Evolutionary conservation across 2,888 invertebrate genomes (phyloP).

Genomic region (Protula sp.): DNA sequence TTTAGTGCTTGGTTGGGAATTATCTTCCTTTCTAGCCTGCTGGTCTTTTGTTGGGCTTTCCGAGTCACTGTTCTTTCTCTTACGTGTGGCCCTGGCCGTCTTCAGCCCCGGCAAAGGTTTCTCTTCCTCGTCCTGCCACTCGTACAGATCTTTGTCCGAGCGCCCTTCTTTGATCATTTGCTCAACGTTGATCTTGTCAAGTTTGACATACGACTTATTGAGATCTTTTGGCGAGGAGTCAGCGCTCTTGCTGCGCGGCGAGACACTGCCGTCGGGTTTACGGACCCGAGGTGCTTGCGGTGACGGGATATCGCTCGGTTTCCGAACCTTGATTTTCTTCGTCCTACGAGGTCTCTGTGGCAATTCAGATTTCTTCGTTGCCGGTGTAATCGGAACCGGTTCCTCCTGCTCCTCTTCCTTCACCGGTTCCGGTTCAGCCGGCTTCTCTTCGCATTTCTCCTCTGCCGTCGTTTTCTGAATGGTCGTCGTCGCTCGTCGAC

Average conservation of each 20-base stretch:
- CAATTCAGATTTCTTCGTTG: no score
- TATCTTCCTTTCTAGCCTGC: no score
- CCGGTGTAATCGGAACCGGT: no score
- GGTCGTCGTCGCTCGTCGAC: neutral
- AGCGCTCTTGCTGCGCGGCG: neutral
- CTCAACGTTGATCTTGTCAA: slow-evolving; percentile 27
- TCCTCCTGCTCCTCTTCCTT: neutral
- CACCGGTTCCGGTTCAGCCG: neutral
- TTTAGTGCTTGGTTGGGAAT: no score
- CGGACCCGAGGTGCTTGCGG: neutral
- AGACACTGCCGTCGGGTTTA: neutral
- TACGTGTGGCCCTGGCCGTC: neutral
- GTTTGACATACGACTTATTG: slow-evolving; percentile 26
- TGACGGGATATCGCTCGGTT: neutral
- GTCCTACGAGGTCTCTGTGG: neutral
- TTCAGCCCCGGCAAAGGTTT: slow-evolving; percentile 3
- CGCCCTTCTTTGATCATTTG: neutral
- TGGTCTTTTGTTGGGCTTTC: neutral
- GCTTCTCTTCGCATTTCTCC: slow-evolving; percentile 21
- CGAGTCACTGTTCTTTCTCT: neutral
- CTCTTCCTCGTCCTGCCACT: slow-evolving; percentile 22
- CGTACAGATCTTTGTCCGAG: slow-evolving; percentile 17
- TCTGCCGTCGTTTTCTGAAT: neutral
- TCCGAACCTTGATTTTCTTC: slow-evolving; percentile 4
- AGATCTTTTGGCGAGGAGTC: slow-evolving; percentile 2